phyloP scores from a whole-genome alignment of 2,113 vertebrate genomes.

The Barbus barbus region DNA sequence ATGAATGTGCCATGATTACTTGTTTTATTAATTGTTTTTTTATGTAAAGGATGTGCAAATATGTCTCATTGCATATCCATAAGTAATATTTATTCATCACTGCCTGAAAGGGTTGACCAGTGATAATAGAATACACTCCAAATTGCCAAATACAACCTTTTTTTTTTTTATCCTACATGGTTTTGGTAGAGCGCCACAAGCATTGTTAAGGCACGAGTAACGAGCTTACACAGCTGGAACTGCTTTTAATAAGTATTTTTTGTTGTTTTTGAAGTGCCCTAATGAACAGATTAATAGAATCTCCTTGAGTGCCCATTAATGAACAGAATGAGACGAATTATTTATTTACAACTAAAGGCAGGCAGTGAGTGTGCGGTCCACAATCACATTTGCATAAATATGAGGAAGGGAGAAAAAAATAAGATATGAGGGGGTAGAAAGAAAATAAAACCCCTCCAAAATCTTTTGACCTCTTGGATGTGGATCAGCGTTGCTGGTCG shows the following conservation, averaged over 20 bases:
- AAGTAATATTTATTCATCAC: constrained; percentile 76
- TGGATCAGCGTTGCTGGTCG: constrained; percentile 66
- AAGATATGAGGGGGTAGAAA: not conserved
- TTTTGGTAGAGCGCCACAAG: constrained; percentile 74
- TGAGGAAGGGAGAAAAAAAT: constrained; percentile 6
- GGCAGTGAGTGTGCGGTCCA: constrained; percentile 29
- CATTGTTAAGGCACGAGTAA: constrained; percentile 74
- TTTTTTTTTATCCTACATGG: constrained; percentile 61
- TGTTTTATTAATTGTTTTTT: constrained; percentile 34
- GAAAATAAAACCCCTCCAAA: constrained; percentile 32
- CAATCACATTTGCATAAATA: constrained; percentile 65
- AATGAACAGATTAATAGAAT: constrained; percentile 82
- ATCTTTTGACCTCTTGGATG: constrained; percentile 62
- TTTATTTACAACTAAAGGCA: constrained; percentile 57
- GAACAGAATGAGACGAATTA: constrained; percentile 69
- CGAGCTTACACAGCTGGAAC: constrained; percentile 78
- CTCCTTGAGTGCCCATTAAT: constrained; percentile 77
- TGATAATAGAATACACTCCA: constrained; percentile 70
- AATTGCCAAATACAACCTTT: constrained; percentile 65
- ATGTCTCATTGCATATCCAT: constrained; percentile 64
- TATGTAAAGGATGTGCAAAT: constrained; percentile 74
- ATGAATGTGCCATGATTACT: constrained; percentile 20
- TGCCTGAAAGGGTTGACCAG: constrained; percentile 68
- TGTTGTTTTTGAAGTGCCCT: constrained; percentile 76
- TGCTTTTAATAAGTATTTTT: constrained; percentile 80